Conservation (phyloP, 1,140 invertebrate genomes). For the Cyphomyrmex costatus region DNA sequence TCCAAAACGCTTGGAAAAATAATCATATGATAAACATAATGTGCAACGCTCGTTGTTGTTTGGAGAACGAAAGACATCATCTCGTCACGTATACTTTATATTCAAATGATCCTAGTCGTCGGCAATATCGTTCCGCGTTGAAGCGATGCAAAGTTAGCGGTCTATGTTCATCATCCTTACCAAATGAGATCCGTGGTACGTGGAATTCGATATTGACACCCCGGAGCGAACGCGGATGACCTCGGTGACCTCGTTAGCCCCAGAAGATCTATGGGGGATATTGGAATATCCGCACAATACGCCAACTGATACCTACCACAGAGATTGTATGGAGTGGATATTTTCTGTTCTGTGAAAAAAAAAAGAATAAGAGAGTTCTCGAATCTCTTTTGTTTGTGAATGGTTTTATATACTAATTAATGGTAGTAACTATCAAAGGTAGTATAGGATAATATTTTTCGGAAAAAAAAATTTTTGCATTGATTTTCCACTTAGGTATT, state of each 20-base stretch:
- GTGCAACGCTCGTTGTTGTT: slow-evolving; percentile 13
- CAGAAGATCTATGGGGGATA: slow-evolving; percentile 45
- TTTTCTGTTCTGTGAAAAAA: slow-evolving; percentile 16
- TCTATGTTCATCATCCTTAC: slow-evolving; percentile 51
- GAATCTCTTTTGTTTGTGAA: background rate
- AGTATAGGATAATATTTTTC: background rate
- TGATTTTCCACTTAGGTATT: background rate
- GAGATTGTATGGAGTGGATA: slow-evolving; percentile 20
- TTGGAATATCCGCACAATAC: slow-evolving; percentile 41
- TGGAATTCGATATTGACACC: slow-evolving; percentile 52
- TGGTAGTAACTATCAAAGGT: background rate
- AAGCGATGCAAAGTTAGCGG: slow-evolving; percentile 41
- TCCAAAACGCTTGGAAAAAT: background rate
- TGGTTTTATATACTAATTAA: background rate
- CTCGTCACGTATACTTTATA: slow-evolving; percentile 37
- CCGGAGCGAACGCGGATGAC: slow-evolving; percentile 29
- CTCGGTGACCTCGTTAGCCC: slow-evolving; percentile 42
- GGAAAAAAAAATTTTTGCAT: background rate
- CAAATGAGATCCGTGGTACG: slow-evolving; percentile 46
- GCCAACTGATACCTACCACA: slow-evolving; percentile 24
- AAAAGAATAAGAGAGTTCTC: background rate
- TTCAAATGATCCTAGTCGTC: slow-evolving; percentile 37
- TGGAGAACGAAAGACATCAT: slow-evolving; percentile 2
- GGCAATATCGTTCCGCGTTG: slow-evolving; percentile 17
- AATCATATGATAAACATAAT: background rate